phyloP scores from a whole-genome alignment of 2,888 invertebrate species.

The Apodemia duryi region DNA sequence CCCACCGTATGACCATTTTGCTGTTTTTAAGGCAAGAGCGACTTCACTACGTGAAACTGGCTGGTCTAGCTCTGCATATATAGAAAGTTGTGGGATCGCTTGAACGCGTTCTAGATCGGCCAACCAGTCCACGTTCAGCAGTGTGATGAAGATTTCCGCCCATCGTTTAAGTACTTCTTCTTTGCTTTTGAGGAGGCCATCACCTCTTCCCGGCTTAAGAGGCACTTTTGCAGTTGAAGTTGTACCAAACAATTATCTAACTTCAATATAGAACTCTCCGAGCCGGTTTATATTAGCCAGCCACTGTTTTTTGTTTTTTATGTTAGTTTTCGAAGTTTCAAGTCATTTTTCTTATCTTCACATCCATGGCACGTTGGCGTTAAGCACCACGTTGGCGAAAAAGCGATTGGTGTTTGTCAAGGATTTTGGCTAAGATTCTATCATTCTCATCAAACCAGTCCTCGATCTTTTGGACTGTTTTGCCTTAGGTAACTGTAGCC shows the following conservation, averaged over 20 bases:
- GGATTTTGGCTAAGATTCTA: neutral
- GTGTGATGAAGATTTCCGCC: too few species aligned
- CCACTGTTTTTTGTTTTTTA: conserved; percentile 23
- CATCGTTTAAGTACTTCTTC: too few species aligned
- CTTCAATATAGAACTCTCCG: conserved; percentile 23
- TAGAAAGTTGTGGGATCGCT: too few species aligned
- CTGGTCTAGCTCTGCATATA: conserved; percentile 16
- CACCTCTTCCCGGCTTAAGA: too few species aligned
- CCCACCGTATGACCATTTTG: neutral
- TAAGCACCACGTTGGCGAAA: neutral
- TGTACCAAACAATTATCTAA: conserved; percentile 20
- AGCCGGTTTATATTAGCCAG: conserved; percentile 26
- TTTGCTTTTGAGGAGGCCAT: too few species aligned
- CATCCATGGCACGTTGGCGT: neutral
- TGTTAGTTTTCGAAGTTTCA: conserved; percentile 15
- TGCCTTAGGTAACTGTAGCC: conserved; percentile 14
- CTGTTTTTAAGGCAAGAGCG: neutral
- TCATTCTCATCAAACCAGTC: conserved; percentile 24
- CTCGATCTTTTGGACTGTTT: conserved; percentile 17
- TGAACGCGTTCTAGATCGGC: too few species aligned
- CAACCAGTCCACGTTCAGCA: too few species aligned
- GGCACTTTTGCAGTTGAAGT: neutral
- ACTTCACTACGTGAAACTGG: neutral
- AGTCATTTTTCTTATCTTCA: conserved; percentile 13
- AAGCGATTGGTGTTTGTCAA: conserved; percentile 17